Base-by-base conservation (phyloP, 2,888 invertebrate species). In the Orthosia cruda region DNA sequence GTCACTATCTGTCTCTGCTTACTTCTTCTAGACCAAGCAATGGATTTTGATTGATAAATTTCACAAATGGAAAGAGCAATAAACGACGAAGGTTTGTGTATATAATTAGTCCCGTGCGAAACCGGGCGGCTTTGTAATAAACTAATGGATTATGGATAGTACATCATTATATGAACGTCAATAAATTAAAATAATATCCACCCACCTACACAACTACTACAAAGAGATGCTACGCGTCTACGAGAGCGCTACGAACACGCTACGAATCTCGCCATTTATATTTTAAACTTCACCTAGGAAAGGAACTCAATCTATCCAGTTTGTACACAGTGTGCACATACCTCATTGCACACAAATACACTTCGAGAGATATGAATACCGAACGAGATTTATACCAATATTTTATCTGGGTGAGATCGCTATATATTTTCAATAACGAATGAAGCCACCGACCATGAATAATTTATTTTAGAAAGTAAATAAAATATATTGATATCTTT, bases 171-270 rank as follows among this genome's bases (percentile, higher is more conserved):
- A 2, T 40, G 9, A 32, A 47, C 15, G 54, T 15, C 54, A 32
- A 32, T 15, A 49, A 11, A 55, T 20, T 15, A 20, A 23, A 9
- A 7, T 40, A 9, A 40, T 40, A 40, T 57, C 12, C 4, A 23
- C 15, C 9, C 40, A 18, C 3, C 20, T 26, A 15, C 45, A 50
- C 1, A 40, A 64, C 9, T 45, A 18, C 20, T 13, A 26, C 18
- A 18, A 58, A 71, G 11, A 75, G 20, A 45, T 18, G 23, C 54
- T 74, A 73, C 65, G 23, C 55, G 64, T 45, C 58, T 77, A 77
- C 77, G 64, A 55, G n/a, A 54, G 13, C 9, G 58, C 71, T 77
- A 68, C 74, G 74, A 63, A 63, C 1, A 45, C 47, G 59, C 66
- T 66, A 61, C 77, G 49, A 77, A 26, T 59, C 20, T 59, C 54